A percentile compares a stretch with the other conserved stretches of the same genome.
These are phyloP conservation scores for Apocrypta bakeri DNA, from an alignment of 1,140 invertebrate species.

Conservation along the genomic window DNA sequence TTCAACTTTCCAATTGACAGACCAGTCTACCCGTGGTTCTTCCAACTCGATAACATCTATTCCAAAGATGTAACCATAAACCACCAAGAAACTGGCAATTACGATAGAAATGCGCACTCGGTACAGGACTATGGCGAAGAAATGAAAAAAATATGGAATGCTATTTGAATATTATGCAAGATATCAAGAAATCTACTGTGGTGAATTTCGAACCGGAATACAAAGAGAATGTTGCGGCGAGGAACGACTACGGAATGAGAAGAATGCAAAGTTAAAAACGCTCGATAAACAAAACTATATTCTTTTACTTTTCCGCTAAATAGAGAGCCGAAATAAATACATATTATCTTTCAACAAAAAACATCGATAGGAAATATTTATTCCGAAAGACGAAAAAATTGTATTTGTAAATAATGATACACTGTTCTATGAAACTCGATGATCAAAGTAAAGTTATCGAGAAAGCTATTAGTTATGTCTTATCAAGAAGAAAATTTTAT, in stretches of 20 bases:
- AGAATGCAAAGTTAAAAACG: constrained; percentile 20
- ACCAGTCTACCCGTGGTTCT: constrained; percentile 75
- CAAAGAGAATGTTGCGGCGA: background rate
- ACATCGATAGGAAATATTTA: too few relatives aligned
- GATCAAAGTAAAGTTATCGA: too few relatives aligned
- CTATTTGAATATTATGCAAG: background rate
- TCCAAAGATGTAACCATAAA: constrained; percentile 78
- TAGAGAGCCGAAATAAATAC: too few relatives aligned
- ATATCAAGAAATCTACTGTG: background rate
- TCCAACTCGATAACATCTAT: constrained; percentile 79
- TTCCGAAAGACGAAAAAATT: too few relatives aligned
- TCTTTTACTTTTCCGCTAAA: too few relatives aligned
- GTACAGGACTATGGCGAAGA: background rate
- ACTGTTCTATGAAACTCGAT: too few relatives aligned
- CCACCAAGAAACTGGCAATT: constrained; percentile 67
- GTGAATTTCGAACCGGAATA: background rate
- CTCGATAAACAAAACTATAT: too few relatives aligned
- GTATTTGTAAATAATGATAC: too few relatives aligned
- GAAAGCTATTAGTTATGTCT: too few relatives aligned
- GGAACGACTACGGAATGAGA: background rate
- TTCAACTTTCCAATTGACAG: constrained; percentile 84
- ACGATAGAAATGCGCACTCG: too few relatives aligned
- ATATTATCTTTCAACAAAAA: too few relatives aligned
- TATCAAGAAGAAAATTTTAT: too few relatives aligned
- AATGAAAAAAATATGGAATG: background rate